Evolutionary conservation across 2,797 vertebrate species (phyloP), one percentile per base, ranked within the genome.

Genomic region (Ctenosaura bakeri): DNA sequence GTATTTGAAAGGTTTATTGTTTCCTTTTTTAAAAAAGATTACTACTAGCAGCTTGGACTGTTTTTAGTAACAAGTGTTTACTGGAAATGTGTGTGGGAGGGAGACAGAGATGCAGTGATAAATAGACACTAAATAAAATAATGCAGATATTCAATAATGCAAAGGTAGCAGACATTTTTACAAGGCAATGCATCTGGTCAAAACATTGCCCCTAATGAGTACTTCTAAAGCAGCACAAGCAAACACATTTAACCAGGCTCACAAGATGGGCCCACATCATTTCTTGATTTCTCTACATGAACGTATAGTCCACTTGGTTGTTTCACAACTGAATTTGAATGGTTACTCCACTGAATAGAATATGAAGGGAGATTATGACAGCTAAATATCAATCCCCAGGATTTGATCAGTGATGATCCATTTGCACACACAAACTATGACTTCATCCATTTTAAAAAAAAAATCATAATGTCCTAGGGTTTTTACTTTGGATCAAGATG

Each of bases 161-260:
- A 42, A 29, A 88, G 42, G 12, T n/a, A 77, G 29, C 6, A 38
- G 46, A 13, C 18, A 38, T 90, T 89, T 76, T 89, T 92, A 78
- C 54, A 86, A 10, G 16, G 20, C 10, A 18, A 2, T 91, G 7
- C 6, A 18, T 10, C 89, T n/a, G 4, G 77, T 14, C 26, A 8
- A 32, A 32, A 32, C 26, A 35, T 20, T 35, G 59, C 2, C 2
- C 50, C 62, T 35, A 56, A 85, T 20, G 85, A 81, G 42, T 64
- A 32, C 9, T 22, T 89, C 38, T 18, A 83, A 76, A 76, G 59
- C 54, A 62, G 6, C 69, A 83, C 35, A 42, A 54, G 24, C 52
- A 62, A 74, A 35, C 35, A 18, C 62, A 3, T 35, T 77, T 14
- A 35, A 12, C 52, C 59, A n/a, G 18, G 22, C 32, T 83, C 38